These are phyloP conservation scores for Antedon mediterranea DNA, from an alignment of 53 echinoderm and acorn worm genomes.

Conservation along the genomic window DNA sequence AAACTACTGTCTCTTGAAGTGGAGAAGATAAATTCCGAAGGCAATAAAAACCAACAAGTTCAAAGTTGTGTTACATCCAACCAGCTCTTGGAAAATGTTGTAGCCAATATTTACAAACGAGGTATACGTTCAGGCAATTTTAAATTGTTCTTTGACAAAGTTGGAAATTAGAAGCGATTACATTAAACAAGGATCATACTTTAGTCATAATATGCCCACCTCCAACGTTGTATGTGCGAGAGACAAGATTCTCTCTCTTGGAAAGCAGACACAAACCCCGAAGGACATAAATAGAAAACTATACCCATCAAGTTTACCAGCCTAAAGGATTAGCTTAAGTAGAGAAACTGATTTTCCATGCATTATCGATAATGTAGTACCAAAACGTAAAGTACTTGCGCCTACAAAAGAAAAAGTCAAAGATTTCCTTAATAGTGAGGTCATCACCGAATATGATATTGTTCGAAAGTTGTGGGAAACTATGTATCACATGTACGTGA, in stretches of 20 bases:
- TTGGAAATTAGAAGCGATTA: slow-evolving; percentile 1
- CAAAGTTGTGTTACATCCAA: too few species aligned
- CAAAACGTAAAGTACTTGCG: too few species aligned
- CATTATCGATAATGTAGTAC: not conserved
- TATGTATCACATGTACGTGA: not conserved
- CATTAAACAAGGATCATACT: slow-evolving; percentile 12
- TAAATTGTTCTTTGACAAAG: slow-evolving; percentile 2
- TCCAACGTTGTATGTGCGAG: too few species aligned
- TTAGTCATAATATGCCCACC: slow-evolving; percentile 5
- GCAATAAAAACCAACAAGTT: slow-evolving; percentile 23
- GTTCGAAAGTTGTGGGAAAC: not conserved
- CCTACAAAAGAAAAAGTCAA: slow-evolving; percentile 5
- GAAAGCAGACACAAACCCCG: too few species aligned
- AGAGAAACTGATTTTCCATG: not conserved
- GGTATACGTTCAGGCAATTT: slow-evolving; percentile 10
- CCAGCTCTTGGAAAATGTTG: too few species aligned
- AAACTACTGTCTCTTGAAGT: slow-evolving; percentile 33
- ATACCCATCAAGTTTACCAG: too few species aligned
- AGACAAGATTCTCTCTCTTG: too few species aligned
- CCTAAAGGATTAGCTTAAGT: too few species aligned
- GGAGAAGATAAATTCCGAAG: slow-evolving; percentile 20
- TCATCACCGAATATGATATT: slow-evolving; percentile 5
- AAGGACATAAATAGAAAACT: too few species aligned
- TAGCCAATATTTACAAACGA: not conserved
- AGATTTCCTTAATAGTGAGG: not conserved